Percentiles rank a stretch among this genome's conserved stretches.
These are phyloP conservation scores for Myiagra hebetior DNA, from an alignment of 2,113 vertebrate genomes.

Conservation along the genomic window DNA sequence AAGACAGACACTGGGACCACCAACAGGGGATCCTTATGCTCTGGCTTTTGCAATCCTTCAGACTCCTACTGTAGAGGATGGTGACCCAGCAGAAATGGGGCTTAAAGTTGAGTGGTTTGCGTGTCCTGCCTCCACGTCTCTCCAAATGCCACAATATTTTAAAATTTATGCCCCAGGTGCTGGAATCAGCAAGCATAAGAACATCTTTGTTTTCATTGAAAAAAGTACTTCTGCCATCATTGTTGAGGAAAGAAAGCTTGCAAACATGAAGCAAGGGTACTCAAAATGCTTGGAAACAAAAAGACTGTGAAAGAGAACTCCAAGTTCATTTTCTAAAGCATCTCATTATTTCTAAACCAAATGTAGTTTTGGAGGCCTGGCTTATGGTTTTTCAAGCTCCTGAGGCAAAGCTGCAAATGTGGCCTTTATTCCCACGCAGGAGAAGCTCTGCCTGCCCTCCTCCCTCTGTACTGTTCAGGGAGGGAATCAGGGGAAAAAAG, in stretches of 20 bases:
- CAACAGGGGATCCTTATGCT: slow-evolving; percentile 55
- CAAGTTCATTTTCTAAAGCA: slow-evolving; percentile 55
- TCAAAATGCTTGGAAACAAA: slow-evolving; percentile 56
- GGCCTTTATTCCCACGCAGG: slow-evolving; percentile 45
- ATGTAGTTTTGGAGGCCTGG: slow-evolving; percentile 30
- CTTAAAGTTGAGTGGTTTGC: neutral
- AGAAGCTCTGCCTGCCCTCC: slow-evolving; percentile 24
- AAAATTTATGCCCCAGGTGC: slow-evolving; percentile 40
- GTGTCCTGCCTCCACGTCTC: neutral
- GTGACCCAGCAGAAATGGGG: neutral
- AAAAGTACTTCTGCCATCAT: slow-evolving; percentile 16
- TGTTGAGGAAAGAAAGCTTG: slow-evolving; percentile 8
- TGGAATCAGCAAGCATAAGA: slow-evolving; percentile 18
- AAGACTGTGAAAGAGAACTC: slow-evolving; percentile 28
- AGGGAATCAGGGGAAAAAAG: neutral
- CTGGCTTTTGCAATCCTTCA: slow-evolving; percentile 15
- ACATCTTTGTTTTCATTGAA: slow-evolving; percentile 29
- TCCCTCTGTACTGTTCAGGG: neutral
- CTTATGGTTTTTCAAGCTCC: slow-evolving; percentile 45
- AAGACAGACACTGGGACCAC: slow-evolving; percentile 51
- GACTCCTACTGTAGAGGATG: neutral
- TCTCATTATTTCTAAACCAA: slow-evolving; percentile 56
- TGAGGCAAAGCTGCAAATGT: slow-evolving; percentile 48
- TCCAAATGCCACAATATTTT: slow-evolving; percentile 38
- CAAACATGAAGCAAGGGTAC: slow-evolving; percentile 35